Evolutionary conservation across 2,888 invertebrate species (phyloP), one percentile per base, ranked within the genome.

Genomic region (Orthosia gracilis): DNA sequence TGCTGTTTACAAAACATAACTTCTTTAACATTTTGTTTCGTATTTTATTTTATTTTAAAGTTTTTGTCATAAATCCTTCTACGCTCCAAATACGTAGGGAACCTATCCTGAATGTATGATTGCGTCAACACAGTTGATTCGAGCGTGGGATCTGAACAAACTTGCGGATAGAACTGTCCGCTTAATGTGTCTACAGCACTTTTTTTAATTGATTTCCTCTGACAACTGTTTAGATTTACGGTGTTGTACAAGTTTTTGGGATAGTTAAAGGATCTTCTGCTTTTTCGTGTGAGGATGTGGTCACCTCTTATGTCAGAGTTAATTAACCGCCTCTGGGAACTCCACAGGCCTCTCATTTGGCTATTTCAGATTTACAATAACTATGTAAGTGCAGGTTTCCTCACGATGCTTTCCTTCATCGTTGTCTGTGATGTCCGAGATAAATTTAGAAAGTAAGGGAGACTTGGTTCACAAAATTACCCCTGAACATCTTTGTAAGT

Each of bases 51-150:
- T 4, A 50, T 64, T 47, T 17, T 12, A 12, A 45, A 52, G 2
- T 17, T 23, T n/a, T 12, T 45, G 0, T 2, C 15, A 13, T 13
- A 5, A 64, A 12, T 23, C 76, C 80, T 61, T 64, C 11, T 49
- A 50, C 5, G 3, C 1, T 13, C 15, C 0, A n/a, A 79, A 72
- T 13, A 18, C 13, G 12, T 81, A 40, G 86, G 1, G 69, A 78
- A 54, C 65, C 80, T 86, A 85, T 55, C 50, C 71, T 75, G 87
- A 87, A 88, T 88, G 86, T 89, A 86, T 88, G 90, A 89, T 89
- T 90, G 89, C 81, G 84, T 75, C 81, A 80, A 78, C 85, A 82
- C 47, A 73, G 90, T 91, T 91, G 91, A 91, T 91, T 91, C 90
- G 87, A 87, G 89, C 91, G 90, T 87, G 82, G 85, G 74, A 63